A percentile compares a stretch with the other conserved stretches of the same genome.
These are phyloP conservation scores for Drosophila atroscutellata DNA, from an alignment of 2,888 invertebrate genomes.

Conservation along the genomic window DNA sequence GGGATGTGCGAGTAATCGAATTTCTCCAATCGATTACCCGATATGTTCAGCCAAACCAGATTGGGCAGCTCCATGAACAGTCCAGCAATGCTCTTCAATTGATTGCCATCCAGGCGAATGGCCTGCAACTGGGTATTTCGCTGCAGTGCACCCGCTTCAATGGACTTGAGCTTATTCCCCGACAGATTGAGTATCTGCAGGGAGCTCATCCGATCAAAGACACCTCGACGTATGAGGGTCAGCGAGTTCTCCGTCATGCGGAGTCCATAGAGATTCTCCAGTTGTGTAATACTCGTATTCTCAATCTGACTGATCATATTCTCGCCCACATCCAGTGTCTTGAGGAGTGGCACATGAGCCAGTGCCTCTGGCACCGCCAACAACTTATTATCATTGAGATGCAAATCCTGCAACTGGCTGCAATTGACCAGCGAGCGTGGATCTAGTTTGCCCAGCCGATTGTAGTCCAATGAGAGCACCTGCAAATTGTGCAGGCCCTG, in stretches of 20 bases:
- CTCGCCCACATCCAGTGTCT: conserved; percentile 95
- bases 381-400: conserved; percentile 94
- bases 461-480: conserved; percentile 93
- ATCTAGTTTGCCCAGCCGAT: conserved; percentile 92
- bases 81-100: conserved; percentile 92
- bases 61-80: conserved; percentile 93
- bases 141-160: conserved; percentile 93
- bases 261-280: conserved; percentile 94
- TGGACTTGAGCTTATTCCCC: conserved; percentile 91
- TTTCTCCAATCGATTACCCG: conserved; percentile 94
- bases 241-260: conserved; percentile 95
- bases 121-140: conserved; percentile 92
- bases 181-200: conserved; percentile 95
- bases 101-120: conserved; percentile 94
- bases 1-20: conserved; percentile 96
- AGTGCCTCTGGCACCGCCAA: conserved; percentile 92
- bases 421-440: conserved; percentile 95
- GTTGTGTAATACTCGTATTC: conserved; percentile 92
- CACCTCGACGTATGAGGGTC: conserved; percentile 91
- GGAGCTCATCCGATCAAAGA: conserved; percentile 91
- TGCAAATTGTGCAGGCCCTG: conserved; percentile 94
- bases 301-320: conserved; percentile 93
- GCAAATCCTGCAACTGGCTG: conserved; percentile 94
- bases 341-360: conserved; percentile 92
- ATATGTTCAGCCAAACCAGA: conserved; percentile 95